Conservation (phyloP, 2,888 invertebrate species). For the Mythimna lalbum region DNA sequence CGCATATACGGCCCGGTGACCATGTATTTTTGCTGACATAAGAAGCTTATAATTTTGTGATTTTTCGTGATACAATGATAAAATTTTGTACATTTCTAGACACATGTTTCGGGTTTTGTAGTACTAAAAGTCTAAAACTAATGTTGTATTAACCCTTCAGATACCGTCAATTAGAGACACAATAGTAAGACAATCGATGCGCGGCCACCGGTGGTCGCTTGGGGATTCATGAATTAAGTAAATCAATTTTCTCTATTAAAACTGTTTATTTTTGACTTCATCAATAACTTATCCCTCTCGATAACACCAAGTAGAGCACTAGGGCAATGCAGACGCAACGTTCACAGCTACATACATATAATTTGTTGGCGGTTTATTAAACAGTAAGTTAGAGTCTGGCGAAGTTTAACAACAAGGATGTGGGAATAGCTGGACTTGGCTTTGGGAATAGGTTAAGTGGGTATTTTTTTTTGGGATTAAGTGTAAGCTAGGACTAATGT, state of each 20-base stretch:
- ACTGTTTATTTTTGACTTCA: not conserved
- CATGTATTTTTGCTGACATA: no score
- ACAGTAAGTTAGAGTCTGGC: constrained; percentile 69
- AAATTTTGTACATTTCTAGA: no score
- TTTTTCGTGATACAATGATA: no score
- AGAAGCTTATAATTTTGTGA: no score
- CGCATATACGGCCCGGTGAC: no score
- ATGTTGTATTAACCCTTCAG: no score
- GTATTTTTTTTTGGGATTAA: not conserved
- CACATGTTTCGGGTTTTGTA: no score
- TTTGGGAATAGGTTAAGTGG: not conserved
- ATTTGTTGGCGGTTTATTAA: constrained; percentile 71
- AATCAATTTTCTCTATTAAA: not conserved
- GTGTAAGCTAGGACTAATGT: not conserved
- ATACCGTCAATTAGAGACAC: no score
- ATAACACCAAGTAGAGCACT: constrained; percentile 60
- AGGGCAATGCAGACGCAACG: constrained; percentile 55
- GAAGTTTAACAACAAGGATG: constrained; percentile 70
- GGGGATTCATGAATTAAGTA: no score
- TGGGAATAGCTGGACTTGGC: constrained; percentile 54
- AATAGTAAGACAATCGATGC: no score
- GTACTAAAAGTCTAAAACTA: no score
- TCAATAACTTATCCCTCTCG: not conserved
- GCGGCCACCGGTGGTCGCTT: no score
- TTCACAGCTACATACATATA: constrained; percentile 60